Percentiles rank a stretch among this genome's conserved stretches.
Evolutionary conservation across 2,888 invertebrate genomes (phyloP).

Genomic region (Plebejus argus): DNA sequence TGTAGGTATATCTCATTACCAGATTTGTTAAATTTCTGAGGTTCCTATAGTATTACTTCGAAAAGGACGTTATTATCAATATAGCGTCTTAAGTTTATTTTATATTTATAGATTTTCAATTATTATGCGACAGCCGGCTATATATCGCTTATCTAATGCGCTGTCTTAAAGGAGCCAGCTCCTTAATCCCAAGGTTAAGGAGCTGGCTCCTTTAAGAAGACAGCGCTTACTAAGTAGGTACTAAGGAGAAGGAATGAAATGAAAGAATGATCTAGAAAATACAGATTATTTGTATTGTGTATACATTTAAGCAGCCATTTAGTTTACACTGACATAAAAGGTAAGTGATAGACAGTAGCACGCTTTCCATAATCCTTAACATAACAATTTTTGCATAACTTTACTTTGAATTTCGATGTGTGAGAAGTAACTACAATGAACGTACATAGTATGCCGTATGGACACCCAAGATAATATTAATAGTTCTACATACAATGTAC

Average conservation of each 20-base stretch:
- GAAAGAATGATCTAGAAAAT: constrained; percentile 50
- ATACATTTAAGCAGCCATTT: constrained; percentile 54
- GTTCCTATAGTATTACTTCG: too few species aligned
- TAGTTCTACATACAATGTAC: background rate
- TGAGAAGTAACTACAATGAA: background rate
- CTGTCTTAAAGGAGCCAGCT: too few species aligned
- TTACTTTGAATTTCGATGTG: constrained; percentile 14
- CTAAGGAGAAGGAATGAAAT: constrained; percentile 38
- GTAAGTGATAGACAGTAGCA: constrained; percentile 33
- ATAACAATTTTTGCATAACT: background rate
- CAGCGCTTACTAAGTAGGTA: too few species aligned
- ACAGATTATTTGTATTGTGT: constrained; percentile 55
- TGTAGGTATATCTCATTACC: too few species aligned
- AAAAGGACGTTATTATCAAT: too few species aligned
- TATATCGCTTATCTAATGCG: too few species aligned
- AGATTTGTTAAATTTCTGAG: too few species aligned
- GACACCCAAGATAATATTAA: background rate
- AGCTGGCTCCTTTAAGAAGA: too few species aligned
- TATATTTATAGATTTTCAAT: too few species aligned
- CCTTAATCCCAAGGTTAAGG: too few species aligned
- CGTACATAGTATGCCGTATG: background rate
- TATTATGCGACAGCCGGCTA: too few species aligned
- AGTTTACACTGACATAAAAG: constrained; percentile 47
- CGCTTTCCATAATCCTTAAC: background rate
- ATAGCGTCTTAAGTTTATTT: too few species aligned